These are phyloP conservation scores for Synanceia verrucosa DNA, from an alignment of 2,797 vertebrate genomes.

Conservation along the genomic window DNA sequence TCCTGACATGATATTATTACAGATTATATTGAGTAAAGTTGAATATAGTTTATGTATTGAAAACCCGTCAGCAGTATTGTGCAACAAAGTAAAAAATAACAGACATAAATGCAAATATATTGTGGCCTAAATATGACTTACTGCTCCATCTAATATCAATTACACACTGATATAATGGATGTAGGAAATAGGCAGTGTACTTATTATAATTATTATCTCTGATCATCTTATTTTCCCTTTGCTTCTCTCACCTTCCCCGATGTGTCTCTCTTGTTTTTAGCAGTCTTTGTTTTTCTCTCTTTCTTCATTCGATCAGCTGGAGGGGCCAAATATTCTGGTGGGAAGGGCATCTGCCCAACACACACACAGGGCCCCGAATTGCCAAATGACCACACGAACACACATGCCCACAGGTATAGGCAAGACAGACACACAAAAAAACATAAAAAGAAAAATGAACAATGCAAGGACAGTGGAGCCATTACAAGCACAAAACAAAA, in stretches of 20 bases:
- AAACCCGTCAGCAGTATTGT: background rate
- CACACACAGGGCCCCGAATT: conserved; percentile 61
- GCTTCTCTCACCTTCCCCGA: conserved; percentile 86
- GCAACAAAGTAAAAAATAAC: background rate
- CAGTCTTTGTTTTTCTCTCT: conserved; percentile 87
- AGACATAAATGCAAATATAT: background rate
- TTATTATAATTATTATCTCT: conserved; percentile 7
- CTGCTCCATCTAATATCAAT: background rate
- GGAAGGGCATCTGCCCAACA: conserved; percentile 86
- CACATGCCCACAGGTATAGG: conserved; percentile 53
- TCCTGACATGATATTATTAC: background rate
- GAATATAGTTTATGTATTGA: background rate
- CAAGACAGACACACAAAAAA: conserved; percentile 60
- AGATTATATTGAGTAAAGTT: background rate
- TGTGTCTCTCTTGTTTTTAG: conserved; percentile 86
- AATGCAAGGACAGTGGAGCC: conserved; percentile 67
- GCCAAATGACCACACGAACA: conserved; percentile 65
- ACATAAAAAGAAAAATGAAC: conserved; percentile 65
- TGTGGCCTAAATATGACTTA: background rate
- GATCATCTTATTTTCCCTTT: conserved; percentile 7
- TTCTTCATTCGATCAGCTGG: conserved; percentile 86
- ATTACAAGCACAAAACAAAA: conserved; percentile 42
- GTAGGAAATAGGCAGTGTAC: background rate
- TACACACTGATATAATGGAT: background rate
- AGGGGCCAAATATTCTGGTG: conserved; percentile 88